phyloP scores from a whole-genome alignment of 2,113 vertebrate genomes.

The Delphinapterus leucas region DNA sequence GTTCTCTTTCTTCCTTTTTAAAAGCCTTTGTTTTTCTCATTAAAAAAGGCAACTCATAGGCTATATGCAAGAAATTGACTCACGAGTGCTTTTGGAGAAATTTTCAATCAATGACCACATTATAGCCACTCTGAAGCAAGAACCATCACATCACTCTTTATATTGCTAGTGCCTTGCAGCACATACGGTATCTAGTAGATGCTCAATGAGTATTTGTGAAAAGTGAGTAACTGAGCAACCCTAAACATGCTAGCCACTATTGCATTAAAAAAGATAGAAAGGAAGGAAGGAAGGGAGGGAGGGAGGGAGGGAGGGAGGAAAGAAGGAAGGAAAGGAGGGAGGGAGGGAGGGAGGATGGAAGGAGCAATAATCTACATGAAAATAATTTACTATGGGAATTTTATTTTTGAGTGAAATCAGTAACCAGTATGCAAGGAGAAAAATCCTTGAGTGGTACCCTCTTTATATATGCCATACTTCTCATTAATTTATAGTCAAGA shows the following conservation, averaged over 20 bases:
- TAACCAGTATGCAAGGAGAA: neutral
- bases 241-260: neutral
- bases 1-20: neutral
- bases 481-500: neutral
- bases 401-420: neutral
- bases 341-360: neutral
- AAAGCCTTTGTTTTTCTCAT: neutral
- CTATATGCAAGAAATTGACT: neutral
- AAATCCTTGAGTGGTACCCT: neutral
- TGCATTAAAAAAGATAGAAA: neutral
- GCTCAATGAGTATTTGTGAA: neutral
- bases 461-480: neutral
- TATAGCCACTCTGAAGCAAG: neutral
- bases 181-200: neutral
- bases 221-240: neutral
- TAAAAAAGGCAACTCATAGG: neutral
- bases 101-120: neutral
- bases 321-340: neutral
- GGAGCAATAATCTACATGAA: neutral
- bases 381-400: neutral
- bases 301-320: neutral
- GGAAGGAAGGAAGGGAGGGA: neutral
- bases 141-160: neutral
- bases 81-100: neutral
- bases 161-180: accelerated